Conservation (phyloP, 2,797 vertebrate genomes). For the Betta splendens region DNA sequence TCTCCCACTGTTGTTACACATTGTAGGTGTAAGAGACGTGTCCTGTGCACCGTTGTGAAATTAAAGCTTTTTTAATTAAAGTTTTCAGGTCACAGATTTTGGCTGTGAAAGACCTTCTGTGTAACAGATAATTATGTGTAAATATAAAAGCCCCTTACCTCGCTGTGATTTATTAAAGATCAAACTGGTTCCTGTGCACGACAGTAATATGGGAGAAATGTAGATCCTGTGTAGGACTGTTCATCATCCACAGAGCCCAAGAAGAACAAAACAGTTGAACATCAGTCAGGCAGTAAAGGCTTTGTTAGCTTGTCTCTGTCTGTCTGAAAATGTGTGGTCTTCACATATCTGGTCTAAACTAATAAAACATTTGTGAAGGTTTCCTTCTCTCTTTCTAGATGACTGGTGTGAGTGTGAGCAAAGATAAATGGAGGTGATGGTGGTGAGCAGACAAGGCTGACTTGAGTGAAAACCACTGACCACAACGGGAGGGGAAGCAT, state of each 20-base stretch:
- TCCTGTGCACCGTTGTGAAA: constrained; percentile 32
- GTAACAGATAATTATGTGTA: constrained; percentile 10
- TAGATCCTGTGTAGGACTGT: no score
- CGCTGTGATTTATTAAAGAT: constrained; percentile 43
- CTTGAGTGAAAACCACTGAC: no score
- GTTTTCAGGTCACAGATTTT: constrained; percentile 12
- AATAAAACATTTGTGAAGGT: background rate
- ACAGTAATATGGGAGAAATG: no score
- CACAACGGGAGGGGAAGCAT: no score
- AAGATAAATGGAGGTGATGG: background rate
- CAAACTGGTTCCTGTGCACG: constrained; percentile 6
- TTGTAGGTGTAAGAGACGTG: constrained; percentile 24
- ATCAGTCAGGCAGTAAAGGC: no score
- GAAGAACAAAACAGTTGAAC: no score
- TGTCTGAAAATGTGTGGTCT: background rate
- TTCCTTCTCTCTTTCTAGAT: background rate
- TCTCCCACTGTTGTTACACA: constrained; percentile 16
- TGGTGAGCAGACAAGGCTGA: no score
- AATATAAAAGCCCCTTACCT: constrained; percentile 20
- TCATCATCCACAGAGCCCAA: no score
- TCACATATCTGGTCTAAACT: background rate
- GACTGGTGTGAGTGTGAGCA: background rate
- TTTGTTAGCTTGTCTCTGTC: no score
- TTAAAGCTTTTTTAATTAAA: constrained; percentile 6
- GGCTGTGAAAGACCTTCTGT: constrained; percentile 38